phyloP scores from a whole-genome alignment of 2,888 invertebrate genomes.

The Drosophila antonietae region DNA sequence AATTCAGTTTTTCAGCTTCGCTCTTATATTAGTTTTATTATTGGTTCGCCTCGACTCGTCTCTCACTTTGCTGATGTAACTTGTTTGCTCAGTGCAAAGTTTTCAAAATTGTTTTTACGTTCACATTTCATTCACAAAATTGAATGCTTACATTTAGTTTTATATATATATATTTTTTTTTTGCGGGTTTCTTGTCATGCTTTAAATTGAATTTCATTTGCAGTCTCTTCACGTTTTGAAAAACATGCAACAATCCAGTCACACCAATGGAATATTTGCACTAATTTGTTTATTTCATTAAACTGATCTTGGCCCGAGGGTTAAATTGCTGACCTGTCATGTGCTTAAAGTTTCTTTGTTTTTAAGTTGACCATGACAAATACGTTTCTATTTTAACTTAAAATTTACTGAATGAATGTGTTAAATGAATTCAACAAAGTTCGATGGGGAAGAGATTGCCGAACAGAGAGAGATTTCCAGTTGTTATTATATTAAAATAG shows the following conservation, averaged over 20 bases:
- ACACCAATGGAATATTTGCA: slow-evolving; percentile 36
- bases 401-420: neutral
- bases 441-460: too few relatives aligned
- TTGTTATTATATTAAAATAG: too few relatives aligned
- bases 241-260: slow-evolving; percentile 20
- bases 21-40: slow-evolving; percentile 16
- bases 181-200: slow-evolving; percentile 47
- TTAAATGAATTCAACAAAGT: too few relatives aligned
- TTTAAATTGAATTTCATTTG: slow-evolving; percentile 63
- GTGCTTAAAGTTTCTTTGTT: slow-evolving; percentile 9
- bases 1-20: slow-evolving; percentile 24
- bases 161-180: too few relatives aligned
- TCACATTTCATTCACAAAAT: slow-evolving; percentile 42
- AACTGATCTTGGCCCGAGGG: slow-evolving; percentile 50
- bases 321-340: slow-evolving; percentile 34
- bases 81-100: slow-evolving; percentile 56
- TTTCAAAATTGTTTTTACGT: slow-evolving; percentile 46
- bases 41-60: slow-evolving; percentile 30
- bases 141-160: slow-evolving; percentile 28
- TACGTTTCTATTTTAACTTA: neutral
- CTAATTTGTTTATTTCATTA: slow-evolving; percentile 39
- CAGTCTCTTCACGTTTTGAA: slow-evolving; percentile 8
- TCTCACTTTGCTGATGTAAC: slow-evolving; percentile 48
- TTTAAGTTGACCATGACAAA: neutral
- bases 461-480: too few relatives aligned